phyloP scores from a whole-genome alignment of 2,113 vertebrate species.

The Planiliza haematocheilus region DNA sequence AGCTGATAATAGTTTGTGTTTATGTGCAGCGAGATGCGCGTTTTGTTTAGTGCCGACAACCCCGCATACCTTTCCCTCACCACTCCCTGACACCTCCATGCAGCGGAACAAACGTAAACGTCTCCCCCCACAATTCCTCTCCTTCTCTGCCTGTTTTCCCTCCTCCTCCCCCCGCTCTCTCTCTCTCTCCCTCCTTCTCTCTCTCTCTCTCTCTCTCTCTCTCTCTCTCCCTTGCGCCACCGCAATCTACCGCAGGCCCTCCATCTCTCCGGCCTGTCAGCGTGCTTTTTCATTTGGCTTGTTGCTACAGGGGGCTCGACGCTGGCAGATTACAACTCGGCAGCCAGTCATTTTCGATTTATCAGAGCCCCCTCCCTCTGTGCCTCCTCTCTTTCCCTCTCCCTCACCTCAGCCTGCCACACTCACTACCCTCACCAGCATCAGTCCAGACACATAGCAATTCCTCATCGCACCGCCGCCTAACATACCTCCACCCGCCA shows the following conservation, averaged over 20 bases:
- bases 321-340: slow-evolving; percentile 89
- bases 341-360: slow-evolving; percentile 91
- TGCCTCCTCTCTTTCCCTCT: slow-evolving; percentile 70
- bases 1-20: slow-evolving; percentile 44
- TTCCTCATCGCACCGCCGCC: slow-evolving; percentile 83
- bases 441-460: slow-evolving; percentile 85
- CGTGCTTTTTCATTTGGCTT: slow-evolving; percentile 82
- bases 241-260: slow-evolving; percentile 81
- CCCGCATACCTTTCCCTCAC: slow-evolving; percentile 31
- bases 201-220: not conserved
- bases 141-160: slow-evolving; percentile 34
- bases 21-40: slow-evolving; percentile 1
- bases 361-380: slow-evolving; percentile 79
- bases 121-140: slow-evolving; percentile 48
- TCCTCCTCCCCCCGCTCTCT: not conserved
- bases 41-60: slow-evolving; percentile 53
- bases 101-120: slow-evolving; percentile 54
- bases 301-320: slow-evolving; percentile 85
- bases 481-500: slow-evolving; percentile 55
- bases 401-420: slow-evolving; percentile 73
- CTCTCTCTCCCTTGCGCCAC: slow-evolving; percentile 39
- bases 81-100: slow-evolving; percentile 46
- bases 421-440: slow-evolving; percentile 79
- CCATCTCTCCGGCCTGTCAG: slow-evolving; percentile 85
- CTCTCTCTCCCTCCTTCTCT: not conserved